These are phyloP conservation scores for Elaphurus davidianus DNA, from an alignment of 2,113 vertebrate genomes.

Conservation along the genomic window DNA sequence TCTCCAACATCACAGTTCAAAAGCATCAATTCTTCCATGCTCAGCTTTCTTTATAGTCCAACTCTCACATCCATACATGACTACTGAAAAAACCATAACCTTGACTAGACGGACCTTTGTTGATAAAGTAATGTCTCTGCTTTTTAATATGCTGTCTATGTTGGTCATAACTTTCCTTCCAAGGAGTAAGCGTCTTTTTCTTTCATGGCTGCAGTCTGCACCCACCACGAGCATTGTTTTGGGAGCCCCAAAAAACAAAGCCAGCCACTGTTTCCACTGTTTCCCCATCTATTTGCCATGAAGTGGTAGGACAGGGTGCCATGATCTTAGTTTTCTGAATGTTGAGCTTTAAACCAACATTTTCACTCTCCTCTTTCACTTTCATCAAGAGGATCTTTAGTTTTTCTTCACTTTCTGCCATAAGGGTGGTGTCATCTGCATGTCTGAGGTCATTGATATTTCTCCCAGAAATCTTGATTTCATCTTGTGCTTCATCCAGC, in stretches of 20 bases:
- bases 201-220: not conserved
- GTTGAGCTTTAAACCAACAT: not conserved
- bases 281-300: not conserved
- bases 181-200: not conserved
- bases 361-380: not conserved
- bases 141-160: not conserved
- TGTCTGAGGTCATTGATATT: not conserved
- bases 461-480: not conserved
- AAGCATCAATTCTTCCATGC: accelerated
- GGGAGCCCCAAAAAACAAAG: not conserved
- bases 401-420: not conserved
- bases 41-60: not conserved
- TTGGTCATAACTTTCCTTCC: not conserved
- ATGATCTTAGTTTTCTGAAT: not conserved
- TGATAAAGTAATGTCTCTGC: not conserved
- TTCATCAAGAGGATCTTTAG: not conserved
- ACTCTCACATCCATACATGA: not conserved
- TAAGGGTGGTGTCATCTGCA: not conserved
- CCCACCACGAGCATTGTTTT: not conserved
- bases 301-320: not conserved
- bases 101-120: not conserved
- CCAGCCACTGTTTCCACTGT: not conserved
- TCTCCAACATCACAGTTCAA: not conserved
- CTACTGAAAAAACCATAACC: not conserved
- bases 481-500: not conserved